Percentiles rank a stretch among this genome's conserved stretches.
phyloP scores from a whole-genome alignment of 2,797 vertebrate genomes.

The Lagodon rhomboides region DNA sequence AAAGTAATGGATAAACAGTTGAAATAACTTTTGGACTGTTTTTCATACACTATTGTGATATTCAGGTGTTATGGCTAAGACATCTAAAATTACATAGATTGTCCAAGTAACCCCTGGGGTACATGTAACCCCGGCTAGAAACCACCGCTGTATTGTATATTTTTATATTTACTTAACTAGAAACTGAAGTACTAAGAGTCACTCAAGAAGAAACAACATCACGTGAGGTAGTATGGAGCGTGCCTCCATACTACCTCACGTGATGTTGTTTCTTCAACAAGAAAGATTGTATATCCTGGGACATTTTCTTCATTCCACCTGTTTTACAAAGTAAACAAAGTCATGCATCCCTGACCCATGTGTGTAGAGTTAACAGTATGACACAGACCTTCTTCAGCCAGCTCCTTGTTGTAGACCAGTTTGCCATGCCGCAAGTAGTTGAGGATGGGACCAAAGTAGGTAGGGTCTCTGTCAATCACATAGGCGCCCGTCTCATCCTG shows the following conservation, averaged over 20 bases:
- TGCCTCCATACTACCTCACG: background rate
- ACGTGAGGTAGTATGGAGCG: background rate
- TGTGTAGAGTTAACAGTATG: background rate
- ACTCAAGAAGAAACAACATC: background rate
- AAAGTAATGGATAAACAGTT: too few relatives aligned
- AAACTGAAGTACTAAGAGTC: background rate
- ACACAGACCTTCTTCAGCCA: conserved; percentile 94
- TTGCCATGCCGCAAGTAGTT: conserved; percentile 98
- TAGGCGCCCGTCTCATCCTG: conserved; percentile 97
- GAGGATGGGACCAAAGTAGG: conserved; percentile 97
- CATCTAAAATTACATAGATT: too few relatives aligned
- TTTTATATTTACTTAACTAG: background rate
- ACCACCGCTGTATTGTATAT: background rate
- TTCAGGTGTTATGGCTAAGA: too few relatives aligned
- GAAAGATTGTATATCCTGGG: background rate
- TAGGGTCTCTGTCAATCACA: conserved; percentile 97
- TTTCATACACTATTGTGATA: too few relatives aligned
- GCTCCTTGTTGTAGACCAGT: conserved; percentile 97
- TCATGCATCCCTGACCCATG: background rate
- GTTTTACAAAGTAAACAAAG: background rate
- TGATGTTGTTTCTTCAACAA: background rate
- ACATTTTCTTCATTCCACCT: background rate
- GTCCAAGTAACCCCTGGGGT: background rate
- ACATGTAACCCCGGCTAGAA: background rate
- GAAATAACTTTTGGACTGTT: too few relatives aligned